Conservation (phyloP, 2,888 invertebrate genomes). For the Notocelia uddmanniana region DNA sequence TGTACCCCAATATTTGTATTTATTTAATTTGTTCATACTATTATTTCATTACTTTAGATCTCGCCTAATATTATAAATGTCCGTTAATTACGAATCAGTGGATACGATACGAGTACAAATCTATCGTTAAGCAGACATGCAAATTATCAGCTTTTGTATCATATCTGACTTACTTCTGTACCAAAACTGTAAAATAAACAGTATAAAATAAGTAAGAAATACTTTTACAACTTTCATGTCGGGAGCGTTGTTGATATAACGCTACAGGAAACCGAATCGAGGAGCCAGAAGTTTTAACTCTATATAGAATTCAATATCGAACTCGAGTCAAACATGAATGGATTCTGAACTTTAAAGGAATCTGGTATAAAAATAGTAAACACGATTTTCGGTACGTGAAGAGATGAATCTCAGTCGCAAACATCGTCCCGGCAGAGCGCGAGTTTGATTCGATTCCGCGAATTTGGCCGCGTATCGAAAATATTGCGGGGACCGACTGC, state of each 20-base stretch:
- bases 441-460: conserved; percentile 77
- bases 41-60: no score
- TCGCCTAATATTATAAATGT: no score
- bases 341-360: conserved; percentile 61
- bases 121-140: no score
- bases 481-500: conserved; percentile 62
- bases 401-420: conserved; percentile 72
- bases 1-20: no score
- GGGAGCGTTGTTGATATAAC: background rate
- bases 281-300: conserved; percentile 60
- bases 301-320: conserved; percentile 70
- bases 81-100: no score
- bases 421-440: conserved; percentile 65
- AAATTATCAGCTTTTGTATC: background rate
- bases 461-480: conserved; percentile 68
- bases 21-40: no score
- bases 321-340: conserved; percentile 57
- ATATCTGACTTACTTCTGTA: background rate
- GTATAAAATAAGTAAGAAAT: background rate
- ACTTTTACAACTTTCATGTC: background rate
- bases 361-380: conserved; percentile 74
- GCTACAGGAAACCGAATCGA: conserved; percentile 61
- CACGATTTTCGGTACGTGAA: conserved; percentile 71
- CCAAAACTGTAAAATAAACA: background rate
- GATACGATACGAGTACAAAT: no score